Percentiles rank a stretch among this genome's conserved stretches.
These are phyloP conservation scores for Cricetomys ansorgei DNA, from an alignment of 2,113 vertebrate species.

Conservation along the genomic window DNA sequence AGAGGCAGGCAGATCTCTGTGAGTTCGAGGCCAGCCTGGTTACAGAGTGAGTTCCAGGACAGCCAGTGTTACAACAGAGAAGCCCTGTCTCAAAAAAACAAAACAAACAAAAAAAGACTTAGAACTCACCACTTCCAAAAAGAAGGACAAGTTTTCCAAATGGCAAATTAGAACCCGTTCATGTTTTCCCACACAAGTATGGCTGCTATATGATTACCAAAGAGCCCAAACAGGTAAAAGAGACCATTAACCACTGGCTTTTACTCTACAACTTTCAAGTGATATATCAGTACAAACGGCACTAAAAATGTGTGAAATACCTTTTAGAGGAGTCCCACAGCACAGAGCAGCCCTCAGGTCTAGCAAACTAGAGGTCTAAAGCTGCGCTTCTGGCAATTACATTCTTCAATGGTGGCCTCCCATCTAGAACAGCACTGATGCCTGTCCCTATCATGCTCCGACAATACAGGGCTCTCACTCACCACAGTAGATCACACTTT, in stretches of 20 bases:
- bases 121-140: not conserved
- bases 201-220: not conserved
- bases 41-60: no score
- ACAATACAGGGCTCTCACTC: not conserved
- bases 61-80: no score
- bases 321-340: not conserved
- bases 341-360: not conserved
- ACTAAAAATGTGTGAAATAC: not conserved
- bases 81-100: no score
- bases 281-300: not conserved
- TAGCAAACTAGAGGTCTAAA: not conserved
- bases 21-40: no score
- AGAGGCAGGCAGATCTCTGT: no score
- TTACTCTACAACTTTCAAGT: not conserved
- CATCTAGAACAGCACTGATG: rapidly evolving
- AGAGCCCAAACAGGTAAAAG: slow-evolving; percentile 1
- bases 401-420: not conserved
- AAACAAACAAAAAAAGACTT: no score
- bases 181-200: not conserved
- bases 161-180: not conserved
- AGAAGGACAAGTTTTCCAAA: not conserved
- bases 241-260: not conserved
- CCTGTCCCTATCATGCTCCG: not conserved
- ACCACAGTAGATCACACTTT: not conserved
- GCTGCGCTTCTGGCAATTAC: not conserved